Evolutionary conservation across 2,888 invertebrate genomes (phyloP).

Genomic region (Flabesymbios commensalis): DNA sequence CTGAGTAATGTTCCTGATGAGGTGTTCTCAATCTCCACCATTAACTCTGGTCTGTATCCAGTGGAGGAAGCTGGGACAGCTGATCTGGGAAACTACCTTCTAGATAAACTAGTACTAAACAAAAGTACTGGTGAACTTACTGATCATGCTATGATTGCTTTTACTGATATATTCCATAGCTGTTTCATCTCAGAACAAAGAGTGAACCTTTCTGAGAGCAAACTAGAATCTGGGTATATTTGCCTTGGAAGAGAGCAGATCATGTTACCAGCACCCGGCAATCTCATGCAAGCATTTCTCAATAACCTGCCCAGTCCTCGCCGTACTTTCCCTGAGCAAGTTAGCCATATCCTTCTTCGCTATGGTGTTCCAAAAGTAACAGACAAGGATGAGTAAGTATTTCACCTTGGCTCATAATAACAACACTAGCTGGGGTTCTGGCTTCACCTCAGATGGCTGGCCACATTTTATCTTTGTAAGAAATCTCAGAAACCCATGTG

Average conservation of each 20-base stretch:
- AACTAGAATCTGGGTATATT: slow-evolving; percentile 55
- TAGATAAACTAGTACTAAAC: slow-evolving; percentile 40
- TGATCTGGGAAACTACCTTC: slow-evolving; percentile 50
- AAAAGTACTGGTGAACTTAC: slow-evolving; percentile 36
- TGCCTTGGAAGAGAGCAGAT: slow-evolving; percentile 57
- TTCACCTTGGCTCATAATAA: background rate
- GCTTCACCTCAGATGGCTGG: too few relatives aligned
- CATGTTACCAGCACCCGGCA: slow-evolving; percentile 48
- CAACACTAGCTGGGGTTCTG: too few relatives aligned
- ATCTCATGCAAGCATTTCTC: slow-evolving; percentile 52
- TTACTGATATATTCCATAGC: slow-evolving; percentile 59
- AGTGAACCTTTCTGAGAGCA: slow-evolving; percentile 31
- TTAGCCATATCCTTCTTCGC: slow-evolving; percentile 46
- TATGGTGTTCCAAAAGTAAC: slow-evolving; percentile 51
- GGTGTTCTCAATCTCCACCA: slow-evolving; percentile 45
- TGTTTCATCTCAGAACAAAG: slow-evolving; percentile 57
- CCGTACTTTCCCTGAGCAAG: slow-evolving; percentile 52
- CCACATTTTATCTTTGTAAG: too few relatives aligned
- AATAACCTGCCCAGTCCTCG: slow-evolving; percentile 47
- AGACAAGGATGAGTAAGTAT: slow-evolving; percentile 47
- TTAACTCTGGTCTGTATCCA: slow-evolving; percentile 46
- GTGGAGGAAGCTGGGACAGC: slow-evolving; percentile 48
- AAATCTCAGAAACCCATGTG: too few relatives aligned
- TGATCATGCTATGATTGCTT: slow-evolving; percentile 47
- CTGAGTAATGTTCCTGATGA: slow-evolving; percentile 46